Evolutionary conservation across 1,140 invertebrate genomes (phyloP), one percentile per base, ranked within the genome.

Genomic region (Nephila pilipes): DNA sequence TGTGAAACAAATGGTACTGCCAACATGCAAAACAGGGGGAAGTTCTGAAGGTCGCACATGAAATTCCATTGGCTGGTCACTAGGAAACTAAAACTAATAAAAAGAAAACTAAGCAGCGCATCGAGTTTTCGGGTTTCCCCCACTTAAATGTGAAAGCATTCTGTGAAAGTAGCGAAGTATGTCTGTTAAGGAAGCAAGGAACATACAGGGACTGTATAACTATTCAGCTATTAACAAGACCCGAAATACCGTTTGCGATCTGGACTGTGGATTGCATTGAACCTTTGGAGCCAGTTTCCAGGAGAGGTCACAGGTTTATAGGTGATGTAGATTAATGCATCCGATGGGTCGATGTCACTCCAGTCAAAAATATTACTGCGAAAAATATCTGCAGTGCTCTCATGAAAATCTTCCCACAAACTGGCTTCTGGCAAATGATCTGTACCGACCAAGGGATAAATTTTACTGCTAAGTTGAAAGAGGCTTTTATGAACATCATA

Each of bases 381-480:
- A 87, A 87, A 22, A 83, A 2, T 3, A 83, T n/a, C 3, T 60
- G 57, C 20, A 25, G 22, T 63, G 57, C 12, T 8, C 58, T 60
- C 1, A 38, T 63, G 58, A 65, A 38, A n/a, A 87, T 58, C 16
- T 80, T 46, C 29, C 10, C 75, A 80, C 5, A 29, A 22, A 36
- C 75, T 1, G 85, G 20, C 63, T 87, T 29, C 85, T 29, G 2
- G 46, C 16, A 57, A 22, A 20, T n/a, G 10, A 87, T 60, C 10
- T 60, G 57, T 38, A 57, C 85, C n/a, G 85, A 87, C 16, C 14
- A 60, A 55, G 38, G 54, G n/a, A n/a, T n/a, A n/a, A 81, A 81
- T n/a, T 81, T 81, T 81, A 32, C 80, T 1, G 10, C 80, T 18
- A 81, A 81, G 38, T 46, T 81, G 32, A 81, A 12, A 12, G n/a